Base-by-base conservation (phyloP, 2,113 vertebrate genomes). In the Ptilorrhoa leucosticta region DNA sequence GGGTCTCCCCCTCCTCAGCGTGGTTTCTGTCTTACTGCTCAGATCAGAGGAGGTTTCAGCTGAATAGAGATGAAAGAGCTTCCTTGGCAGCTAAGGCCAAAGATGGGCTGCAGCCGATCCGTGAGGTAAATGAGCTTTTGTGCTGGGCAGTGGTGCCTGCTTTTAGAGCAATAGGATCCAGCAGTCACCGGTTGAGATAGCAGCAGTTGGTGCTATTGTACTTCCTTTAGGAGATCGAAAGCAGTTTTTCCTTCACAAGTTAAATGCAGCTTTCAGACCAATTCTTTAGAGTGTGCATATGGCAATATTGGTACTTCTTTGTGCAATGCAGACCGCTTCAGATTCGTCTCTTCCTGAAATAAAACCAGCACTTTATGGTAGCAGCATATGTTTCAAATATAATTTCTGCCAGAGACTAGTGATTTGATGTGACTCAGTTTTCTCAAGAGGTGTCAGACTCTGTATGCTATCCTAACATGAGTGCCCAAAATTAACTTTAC, bases 391-490 rank as follows among this genome's bases (percentile, higher is more conserved):
- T 51, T 78, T 93, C 48, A 82, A 78, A 71, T 68, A 63, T 12
- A 58, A 23, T 68, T 94, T 78, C 83, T 86, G 86, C 85, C 72
- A 91, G 75, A 68, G 44, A 86, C 48, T 58, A 15, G 68, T 64
- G 76, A 72, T 83, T 82, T 87, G 58, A 77, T 86, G 64, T 92
- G 88, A 90, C 68, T 95, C 68, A 35, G 40, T 96, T 94, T 92
- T 93, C 94, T 80, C 68, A 83, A 64, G 85, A 97, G 71, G 90
- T 94, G 86, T 90, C 94, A 96, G 89, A 83, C 94, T 91, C 92
- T 93, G 65, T 89, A 33, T 93, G 71, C 56, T 73, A 83, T 78
- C 47, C 40, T 73, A 83, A 47, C 40, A 69, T 44, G 79, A 54
- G 56, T 0, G 2, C 42, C 90, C 85, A 40, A 89, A 94, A 88